phyloP scores from a whole-genome alignment of 2,888 invertebrate genomes.

The Hoplodrina ambigua region DNA sequence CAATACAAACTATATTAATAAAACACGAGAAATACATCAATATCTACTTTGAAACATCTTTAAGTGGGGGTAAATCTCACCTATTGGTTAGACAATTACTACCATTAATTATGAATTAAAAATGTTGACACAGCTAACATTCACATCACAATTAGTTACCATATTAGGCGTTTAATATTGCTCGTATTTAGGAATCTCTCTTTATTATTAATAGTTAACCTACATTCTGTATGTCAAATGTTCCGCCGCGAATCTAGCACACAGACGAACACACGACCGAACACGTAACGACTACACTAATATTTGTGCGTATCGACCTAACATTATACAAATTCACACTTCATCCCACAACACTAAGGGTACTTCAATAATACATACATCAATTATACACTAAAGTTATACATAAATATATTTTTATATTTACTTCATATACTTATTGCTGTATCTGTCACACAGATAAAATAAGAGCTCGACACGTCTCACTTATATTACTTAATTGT shows the following conservation, averaged over 20 bases:
- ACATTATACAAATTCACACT: constrained; percentile 74
- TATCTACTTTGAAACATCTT: constrained; percentile 49
- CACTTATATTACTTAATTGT: constrained; percentile 83
- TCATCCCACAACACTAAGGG: constrained; percentile 69
- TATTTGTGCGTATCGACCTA: constrained; percentile 89
- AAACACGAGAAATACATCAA: constrained; percentile 56
- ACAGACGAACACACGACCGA: constrained; percentile 67
- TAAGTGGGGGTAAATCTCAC: constrained; percentile 33
- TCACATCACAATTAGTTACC: constrained; percentile 60
- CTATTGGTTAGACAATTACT: constrained; percentile 37
- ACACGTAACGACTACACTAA: constrained; percentile 83
- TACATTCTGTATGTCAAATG: constrained; percentile 51
- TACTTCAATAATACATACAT: constrained; percentile 70
- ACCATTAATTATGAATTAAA: constrained; percentile 49
- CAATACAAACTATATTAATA: constrained; percentile 46
- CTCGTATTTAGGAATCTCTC: constrained; percentile 61
- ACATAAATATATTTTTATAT: constrained; percentile 70
- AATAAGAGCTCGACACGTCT: constrained; percentile 85
- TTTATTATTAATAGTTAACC: constrained; percentile 54
- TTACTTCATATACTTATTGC: constrained; percentile 83
- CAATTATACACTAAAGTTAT: constrained; percentile 67
- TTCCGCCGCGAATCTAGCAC: constrained; percentile 58
- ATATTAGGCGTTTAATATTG: constrained; percentile 57
- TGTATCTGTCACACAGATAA: constrained; percentile 88
- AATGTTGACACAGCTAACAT: constrained; percentile 56